These are phyloP conservation scores for Scaptodrosophila latifasciaeformis DNA, from an alignment of 2,888 invertebrate species.

Conservation along the genomic window DNA sequence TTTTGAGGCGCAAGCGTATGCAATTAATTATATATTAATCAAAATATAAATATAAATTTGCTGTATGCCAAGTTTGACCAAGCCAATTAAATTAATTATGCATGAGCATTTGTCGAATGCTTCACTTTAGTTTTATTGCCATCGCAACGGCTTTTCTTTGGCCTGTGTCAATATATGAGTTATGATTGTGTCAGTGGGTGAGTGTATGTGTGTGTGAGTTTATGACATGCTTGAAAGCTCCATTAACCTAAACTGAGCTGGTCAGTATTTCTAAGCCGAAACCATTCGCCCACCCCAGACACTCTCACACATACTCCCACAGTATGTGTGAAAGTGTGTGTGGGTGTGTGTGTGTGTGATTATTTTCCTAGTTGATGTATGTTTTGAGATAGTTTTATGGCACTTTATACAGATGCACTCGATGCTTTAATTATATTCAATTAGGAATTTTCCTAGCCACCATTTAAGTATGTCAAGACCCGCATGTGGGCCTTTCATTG, in stretches of 20 bases:
- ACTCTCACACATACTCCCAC: background rate
- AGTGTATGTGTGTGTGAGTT: slow-evolving; percentile 12
- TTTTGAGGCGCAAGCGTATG: slow-evolving; percentile 1
- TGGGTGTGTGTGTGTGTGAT: background rate
- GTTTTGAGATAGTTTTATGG: background rate
- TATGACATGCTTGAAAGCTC: slow-evolving; percentile 39
- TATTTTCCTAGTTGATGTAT: background rate
- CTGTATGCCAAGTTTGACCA: slow-evolving; percentile 32
- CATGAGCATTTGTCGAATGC: slow-evolving; percentile 12
- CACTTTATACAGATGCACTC: background rate
- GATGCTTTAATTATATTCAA: background rate
- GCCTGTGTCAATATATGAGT: slow-evolving; percentile 13
- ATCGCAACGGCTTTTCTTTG: too few relatives aligned
- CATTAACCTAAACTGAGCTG: background rate
- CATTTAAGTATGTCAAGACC: too few relatives aligned
- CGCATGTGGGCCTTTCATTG: slow-evolving; percentile 6
- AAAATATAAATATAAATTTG: slow-evolving; percentile 30
- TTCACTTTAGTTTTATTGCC: background rate
- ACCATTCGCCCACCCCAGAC: background rate
- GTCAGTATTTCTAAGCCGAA: too few relatives aligned
- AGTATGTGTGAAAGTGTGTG: background rate
- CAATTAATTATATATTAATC: slow-evolving; percentile 53
- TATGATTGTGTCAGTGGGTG: slow-evolving; percentile 11
- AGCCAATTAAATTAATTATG: slow-evolving; percentile 60
- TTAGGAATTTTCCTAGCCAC: too few relatives aligned